Conservation (phyloP, 2,797 vertebrate genomes). For the Sebastes miniatus region DNA sequence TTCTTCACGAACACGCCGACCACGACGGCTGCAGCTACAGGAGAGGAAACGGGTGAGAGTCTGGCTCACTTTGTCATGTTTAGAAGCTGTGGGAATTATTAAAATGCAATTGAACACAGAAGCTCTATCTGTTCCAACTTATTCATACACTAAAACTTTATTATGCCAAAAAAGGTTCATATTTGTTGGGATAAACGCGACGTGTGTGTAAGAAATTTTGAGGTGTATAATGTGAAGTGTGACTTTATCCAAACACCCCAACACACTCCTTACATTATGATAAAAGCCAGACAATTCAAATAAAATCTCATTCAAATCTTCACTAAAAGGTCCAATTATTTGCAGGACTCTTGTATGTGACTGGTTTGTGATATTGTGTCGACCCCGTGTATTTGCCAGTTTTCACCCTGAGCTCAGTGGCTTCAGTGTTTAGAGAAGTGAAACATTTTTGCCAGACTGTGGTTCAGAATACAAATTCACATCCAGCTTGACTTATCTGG, state of each 20-base stretch:
- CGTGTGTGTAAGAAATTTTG: not conserved
- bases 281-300: not conserved
- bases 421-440: constrained; percentile 38
- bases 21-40: not conserved
- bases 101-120: not conserved
- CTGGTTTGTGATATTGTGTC: not conserved
- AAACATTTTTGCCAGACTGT: constrained; percentile 15
- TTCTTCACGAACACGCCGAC: not conserved
- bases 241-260: not conserved
- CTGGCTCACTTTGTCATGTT: not conserved
- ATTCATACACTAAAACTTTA: not conserved
- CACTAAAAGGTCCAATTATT: not conserved
- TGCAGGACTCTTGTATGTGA: not conserved
- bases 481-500: constrained; percentile 65
- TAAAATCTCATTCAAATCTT: not conserved
- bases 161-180: not conserved
- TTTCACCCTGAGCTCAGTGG: not conserved
- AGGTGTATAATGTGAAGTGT: not conserved
- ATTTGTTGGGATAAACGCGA: not conserved
- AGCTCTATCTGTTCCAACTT: not conserved
- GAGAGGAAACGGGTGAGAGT: not conserved
- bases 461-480: constrained; percentile 64
- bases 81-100: not conserved
- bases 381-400: not conserved
- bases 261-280: not conserved